These are phyloP conservation scores for Sipha flava DNA, from an alignment of 1,140 invertebrate genomes.

Conservation along the genomic window DNA sequence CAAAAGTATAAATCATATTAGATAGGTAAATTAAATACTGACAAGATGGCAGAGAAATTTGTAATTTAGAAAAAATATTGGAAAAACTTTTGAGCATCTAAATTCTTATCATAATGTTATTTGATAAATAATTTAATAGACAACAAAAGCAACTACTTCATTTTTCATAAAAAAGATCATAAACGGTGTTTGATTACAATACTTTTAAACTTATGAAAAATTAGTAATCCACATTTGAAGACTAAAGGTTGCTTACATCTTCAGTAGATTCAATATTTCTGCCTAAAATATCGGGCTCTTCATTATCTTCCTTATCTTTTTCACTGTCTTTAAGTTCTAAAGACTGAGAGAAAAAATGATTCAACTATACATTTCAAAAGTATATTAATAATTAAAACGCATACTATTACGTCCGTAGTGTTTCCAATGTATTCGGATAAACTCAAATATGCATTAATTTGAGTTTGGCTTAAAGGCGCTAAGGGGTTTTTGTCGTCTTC, in stretches of 20 bases:
- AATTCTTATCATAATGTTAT: too few relatives aligned
- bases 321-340: neutral
- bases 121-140: too few relatives aligned
- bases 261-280: neutral
- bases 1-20: neutral
- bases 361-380: neutral
- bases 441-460: neutral
- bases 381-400: neutral
- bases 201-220: too few relatives aligned
- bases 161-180: too few relatives aligned
- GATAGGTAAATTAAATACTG: too few relatives aligned
- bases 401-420: neutral
- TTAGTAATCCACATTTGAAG: too few relatives aligned
- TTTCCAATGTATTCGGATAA: neutral
- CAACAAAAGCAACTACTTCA: too few relatives aligned
- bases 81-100: too few relatives aligned
- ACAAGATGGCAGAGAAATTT: too few relatives aligned
- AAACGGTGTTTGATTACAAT: too few relatives aligned
- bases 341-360: neutral
- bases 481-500: constrained; percentile 7
- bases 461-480: neutral
- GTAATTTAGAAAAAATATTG: too few relatives aligned
- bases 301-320: neutral
- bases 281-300: neutral
- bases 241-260: constrained; percentile 12